phyloP scores from a whole-genome alignment of 2,113 vertebrate genomes.

The Rhagologus leucostigma region DNA sequence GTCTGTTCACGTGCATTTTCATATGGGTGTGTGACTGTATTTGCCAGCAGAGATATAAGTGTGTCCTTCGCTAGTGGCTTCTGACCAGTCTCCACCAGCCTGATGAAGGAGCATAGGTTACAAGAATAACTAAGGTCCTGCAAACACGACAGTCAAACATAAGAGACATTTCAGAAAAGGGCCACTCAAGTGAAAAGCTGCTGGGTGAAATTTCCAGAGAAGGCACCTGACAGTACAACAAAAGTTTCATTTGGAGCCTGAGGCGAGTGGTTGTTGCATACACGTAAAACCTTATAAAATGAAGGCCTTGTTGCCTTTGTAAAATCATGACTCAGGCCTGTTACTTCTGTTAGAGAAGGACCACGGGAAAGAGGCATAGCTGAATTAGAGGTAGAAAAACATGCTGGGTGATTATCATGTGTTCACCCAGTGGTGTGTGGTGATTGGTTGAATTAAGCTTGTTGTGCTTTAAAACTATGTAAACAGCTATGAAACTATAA shows the following conservation, averaged over 20 bases:
- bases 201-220: background rate
- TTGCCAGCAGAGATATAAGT: background rate
- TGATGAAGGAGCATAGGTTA: background rate
- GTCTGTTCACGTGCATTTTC: background rate
- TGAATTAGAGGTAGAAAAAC: too few species aligned
- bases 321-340: too few species aligned
- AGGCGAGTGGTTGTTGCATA: too few species aligned
- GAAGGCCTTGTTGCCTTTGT: too few species aligned
- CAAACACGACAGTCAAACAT: background rate
- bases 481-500: too few species aligned
- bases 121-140: background rate
- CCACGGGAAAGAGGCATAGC: too few species aligned
- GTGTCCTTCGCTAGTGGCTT: background rate
- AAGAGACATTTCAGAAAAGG: background rate
- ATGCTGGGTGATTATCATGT: too few species aligned
- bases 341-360: too few species aligned
- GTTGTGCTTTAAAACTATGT: too few species aligned
- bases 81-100: background rate
- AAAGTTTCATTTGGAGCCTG: background rate
- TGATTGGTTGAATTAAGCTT: too few species aligned
- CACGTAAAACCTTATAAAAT: too few species aligned
- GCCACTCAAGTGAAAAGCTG: background rate
- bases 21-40: background rate
- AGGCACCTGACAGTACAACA: background rate
- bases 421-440: too few species aligned